Evolutionary conservation across 2,888 invertebrate genomes (phyloP).

Genomic region (Xylocampa areola): DNA sequence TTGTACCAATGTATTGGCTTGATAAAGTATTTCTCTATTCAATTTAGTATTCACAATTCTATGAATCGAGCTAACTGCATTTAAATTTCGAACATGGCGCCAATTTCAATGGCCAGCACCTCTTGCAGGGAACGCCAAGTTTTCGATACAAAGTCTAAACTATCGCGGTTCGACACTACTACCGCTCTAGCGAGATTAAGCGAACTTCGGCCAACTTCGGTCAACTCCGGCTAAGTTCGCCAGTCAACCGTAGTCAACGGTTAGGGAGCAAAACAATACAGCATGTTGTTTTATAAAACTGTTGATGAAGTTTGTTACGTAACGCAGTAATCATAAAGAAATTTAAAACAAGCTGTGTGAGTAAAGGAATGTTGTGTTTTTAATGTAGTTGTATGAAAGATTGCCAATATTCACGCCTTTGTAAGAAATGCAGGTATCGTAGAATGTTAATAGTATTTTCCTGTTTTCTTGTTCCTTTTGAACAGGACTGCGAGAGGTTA

Average conservation of each 20-base stretch:
- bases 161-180: constrained; percentile 66
- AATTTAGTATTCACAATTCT: constrained; percentile 36
- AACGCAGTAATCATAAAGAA: not conserved
- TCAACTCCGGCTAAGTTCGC: constrained; percentile 59
- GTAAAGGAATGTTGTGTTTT: constrained; percentile 1
- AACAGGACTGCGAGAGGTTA: too few species aligned
- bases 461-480: too few species aligned
- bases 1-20: not conserved
- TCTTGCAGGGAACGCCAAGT: constrained; percentile 55
- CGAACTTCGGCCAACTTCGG: constrained; percentile 66
- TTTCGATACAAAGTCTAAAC: constrained; percentile 65
- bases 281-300: constrained; percentile 57
- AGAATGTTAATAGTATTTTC: not conserved
- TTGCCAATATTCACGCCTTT: not conserved
- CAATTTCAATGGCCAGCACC: constrained; percentile 60
- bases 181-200: constrained; percentile 64
- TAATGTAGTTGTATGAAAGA: not conserved
- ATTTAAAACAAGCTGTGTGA: not conserved
- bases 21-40: constrained; percentile 29
- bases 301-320: constrained; percentile 44
- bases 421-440: not conserved
- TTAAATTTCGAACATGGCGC: constrained; percentile 50
- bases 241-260: constrained; percentile 56
- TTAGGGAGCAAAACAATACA: constrained; percentile 69
- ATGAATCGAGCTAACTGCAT: constrained; percentile 55